phyloP scores from a whole-genome alignment of 2,797 vertebrate species.

The Macropus fuliginosus region DNA sequence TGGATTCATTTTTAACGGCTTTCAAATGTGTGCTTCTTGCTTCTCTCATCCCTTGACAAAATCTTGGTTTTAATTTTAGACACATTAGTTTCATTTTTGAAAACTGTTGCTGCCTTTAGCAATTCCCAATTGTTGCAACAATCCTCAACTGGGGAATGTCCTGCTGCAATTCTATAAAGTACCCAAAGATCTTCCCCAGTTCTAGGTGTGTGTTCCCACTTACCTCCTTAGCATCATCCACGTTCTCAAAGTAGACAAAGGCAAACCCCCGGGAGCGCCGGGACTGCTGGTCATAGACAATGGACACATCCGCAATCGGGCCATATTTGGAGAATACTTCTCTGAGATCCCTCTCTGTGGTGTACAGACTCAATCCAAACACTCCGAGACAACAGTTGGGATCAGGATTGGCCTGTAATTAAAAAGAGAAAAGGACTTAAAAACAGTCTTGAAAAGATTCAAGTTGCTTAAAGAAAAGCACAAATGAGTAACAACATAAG shows the following conservation, averaged over 20 bases:
- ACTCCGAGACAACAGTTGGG: constrained; percentile 97
- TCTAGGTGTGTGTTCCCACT: constrained; percentile 18
- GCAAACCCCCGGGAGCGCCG: constrained; percentile 96
- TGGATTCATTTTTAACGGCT: background rate
- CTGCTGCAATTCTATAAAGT: background rate
- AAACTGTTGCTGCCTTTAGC: background rate
- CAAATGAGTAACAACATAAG: background rate
- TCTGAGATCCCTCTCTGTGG: constrained; percentile 95
- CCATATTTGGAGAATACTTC: constrained; percentile 98
- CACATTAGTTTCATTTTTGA: background rate
- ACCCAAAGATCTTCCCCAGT: background rate
- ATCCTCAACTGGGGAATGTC: background rate
- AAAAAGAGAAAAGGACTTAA: background rate
- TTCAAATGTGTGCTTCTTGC: background rate
- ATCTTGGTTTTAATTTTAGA: background rate
- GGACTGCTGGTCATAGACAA: constrained; percentile 97
- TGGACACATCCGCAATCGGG: constrained; percentile 92
- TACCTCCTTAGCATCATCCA: constrained; percentile 94
- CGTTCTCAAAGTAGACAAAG: constrained; percentile 97
- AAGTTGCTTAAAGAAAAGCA: background rate
- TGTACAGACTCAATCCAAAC: constrained; percentile 97
- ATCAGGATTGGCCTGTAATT: constrained; percentile 93
- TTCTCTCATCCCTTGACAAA: background rate
- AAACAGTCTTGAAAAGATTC: constrained; percentile 27
- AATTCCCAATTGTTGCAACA: background rate